Base-by-base conservation (phyloP, 1,140 invertebrate genomes). In the Lithobius niger region DNA sequence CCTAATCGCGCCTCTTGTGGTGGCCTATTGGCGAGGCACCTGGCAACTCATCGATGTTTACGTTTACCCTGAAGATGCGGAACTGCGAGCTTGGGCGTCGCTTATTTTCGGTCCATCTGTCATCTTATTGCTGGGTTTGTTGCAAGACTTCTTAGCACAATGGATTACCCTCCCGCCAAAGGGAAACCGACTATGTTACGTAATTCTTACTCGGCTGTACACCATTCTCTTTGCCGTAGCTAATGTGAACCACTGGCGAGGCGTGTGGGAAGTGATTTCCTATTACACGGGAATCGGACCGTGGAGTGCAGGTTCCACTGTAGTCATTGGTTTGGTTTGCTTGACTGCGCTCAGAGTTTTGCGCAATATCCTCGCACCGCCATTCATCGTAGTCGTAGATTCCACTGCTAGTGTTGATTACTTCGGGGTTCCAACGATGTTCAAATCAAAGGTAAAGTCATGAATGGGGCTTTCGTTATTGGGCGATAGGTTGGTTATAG, bases 171-270 rank as follows among this genome's bases (percentile, higher is more conserved):
- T n/a, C n/a, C n/a, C n/a, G n/a, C n/a, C n/a, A n/a, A n/a, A n/a
- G n/a, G n/a, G n/a, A n/a, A n/a, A n/a, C n/a, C n/a, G n/a, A n/a
- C n/a, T n/a, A n/a, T n/a, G n/a, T n/a, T n/a, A n/a, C n/a, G n/a
- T n/a, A n/a, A n/a, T n/a, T n/a, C n/a, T n/a, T n/a, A n/a, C 86
- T 18, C 74, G 86, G 15, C 45, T 82, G 15, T 89, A 88, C 64
- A 88, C 87, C 1, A 75, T 76, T 50, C 65, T 82, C 45, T 87
- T 82, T 60, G 83, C 80, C 0, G 77, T 86, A 54, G 57, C 57
- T 19, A 88, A 85, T 64, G 85, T 89, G 4, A 88, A 86, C 63
- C 82, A 84, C 24, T 91, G 86, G 86, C 75, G 86, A 1, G 86
- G 87, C 0, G 77, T 82, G 6, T 91, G 86, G 86, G 70, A 79